Conservation (phyloP, 2,113 vertebrate species). For the Etheostoma cragini region DNA sequence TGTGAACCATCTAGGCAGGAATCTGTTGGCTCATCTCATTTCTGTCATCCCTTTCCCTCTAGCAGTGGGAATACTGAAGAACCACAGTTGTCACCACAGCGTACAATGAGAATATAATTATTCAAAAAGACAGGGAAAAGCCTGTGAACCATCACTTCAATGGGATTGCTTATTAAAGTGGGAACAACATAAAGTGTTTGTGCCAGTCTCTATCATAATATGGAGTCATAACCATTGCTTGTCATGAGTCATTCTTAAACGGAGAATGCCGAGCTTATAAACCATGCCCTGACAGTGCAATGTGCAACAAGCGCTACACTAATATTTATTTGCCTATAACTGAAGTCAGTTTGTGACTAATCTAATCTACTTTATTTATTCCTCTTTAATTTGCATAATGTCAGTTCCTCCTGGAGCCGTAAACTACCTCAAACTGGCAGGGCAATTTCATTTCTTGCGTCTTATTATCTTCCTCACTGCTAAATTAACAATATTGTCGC, state of each 20-base stretch:
- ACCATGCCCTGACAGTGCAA: slow-evolving; percentile 12
- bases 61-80: slow-evolving; percentile 48
- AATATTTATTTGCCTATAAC: not conserved
- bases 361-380: slow-evolving; percentile 16
- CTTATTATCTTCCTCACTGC: slow-evolving; percentile 30
- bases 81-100: slow-evolving; percentile 62
- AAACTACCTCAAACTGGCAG: not conserved
- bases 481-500: slow-evolving; percentile 48
- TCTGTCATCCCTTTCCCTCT: slow-evolving; percentile 56
- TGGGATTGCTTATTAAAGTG: slow-evolving; percentile 21
- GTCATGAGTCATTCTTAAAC: slow-evolving; percentile 40
- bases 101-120: slow-evolving; percentile 31
- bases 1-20: slow-evolving; percentile 41
- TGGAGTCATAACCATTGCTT: slow-evolving; percentile 9
- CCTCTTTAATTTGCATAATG: slow-evolving; percentile 27
- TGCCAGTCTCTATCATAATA: slow-evolving; percentile 37
- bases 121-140: slow-evolving; percentile 33
- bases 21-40: slow-evolving; percentile 65
- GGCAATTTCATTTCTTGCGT: slow-evolving; percentile 26
- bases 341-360: slow-evolving; percentile 14
- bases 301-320: not conserved
- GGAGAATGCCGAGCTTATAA: slow-evolving; percentile 5
- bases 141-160: slow-evolving; percentile 15
- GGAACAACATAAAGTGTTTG: slow-evolving; percentile 30
- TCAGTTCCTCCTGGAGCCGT: not conserved